phyloP scores from a whole-genome alignment of 2,797 vertebrate genomes.

The Novumbra hubbsi region DNA sequence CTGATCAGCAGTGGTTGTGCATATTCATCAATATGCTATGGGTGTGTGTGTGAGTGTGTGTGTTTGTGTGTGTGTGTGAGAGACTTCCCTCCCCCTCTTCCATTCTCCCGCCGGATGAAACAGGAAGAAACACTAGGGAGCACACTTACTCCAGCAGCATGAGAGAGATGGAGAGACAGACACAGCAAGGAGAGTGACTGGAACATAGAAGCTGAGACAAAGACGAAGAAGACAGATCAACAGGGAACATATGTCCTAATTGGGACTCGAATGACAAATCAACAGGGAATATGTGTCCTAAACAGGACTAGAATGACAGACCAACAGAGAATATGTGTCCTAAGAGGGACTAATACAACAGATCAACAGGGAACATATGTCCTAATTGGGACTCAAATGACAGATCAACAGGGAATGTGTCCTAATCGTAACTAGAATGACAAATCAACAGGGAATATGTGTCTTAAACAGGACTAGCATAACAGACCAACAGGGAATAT shows the following conservation, averaged over 20 bases:
- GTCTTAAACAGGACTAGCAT: neutral
- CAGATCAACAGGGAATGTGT: no score
- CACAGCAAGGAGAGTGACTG: neutral
- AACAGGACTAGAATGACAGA: no score
- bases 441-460: neutral
- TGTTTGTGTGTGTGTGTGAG: no score
- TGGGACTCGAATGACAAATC: no score
- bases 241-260: neutral
- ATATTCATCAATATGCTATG: neutral
- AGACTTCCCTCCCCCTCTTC: neutral
- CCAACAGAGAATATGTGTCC: no score
- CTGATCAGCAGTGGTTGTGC: neutral
- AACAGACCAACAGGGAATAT: no score
- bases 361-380: no score
- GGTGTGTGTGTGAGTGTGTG: conserved; percentile 5
- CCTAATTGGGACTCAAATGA: no score
- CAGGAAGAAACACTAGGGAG: conserved; percentile 85
- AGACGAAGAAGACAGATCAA: neutral
- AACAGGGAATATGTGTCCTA: neutral
- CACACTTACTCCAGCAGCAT: conserved; percentile 89
- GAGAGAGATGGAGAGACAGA: conserved; percentile 21
- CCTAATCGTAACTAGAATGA: neutral
- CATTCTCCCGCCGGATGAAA: conserved; percentile 13
- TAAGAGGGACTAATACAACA: no score
- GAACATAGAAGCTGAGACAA: conserved; percentile 8